Base-by-base conservation (phyloP, 2,888 invertebrate genomes). In the Adela reaumurella region DNA sequence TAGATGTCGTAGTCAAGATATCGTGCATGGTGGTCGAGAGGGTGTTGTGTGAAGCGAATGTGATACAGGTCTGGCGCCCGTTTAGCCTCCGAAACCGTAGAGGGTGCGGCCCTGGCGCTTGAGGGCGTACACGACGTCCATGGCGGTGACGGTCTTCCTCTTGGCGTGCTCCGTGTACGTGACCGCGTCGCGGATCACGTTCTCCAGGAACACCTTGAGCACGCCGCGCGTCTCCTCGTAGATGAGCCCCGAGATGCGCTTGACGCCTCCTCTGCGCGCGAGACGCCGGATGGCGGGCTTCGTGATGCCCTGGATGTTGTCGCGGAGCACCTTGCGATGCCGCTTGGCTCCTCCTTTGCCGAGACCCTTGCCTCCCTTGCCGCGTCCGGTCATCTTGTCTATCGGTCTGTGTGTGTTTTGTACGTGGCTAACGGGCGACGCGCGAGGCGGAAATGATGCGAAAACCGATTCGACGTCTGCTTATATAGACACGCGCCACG, bases 131-230 rank as follows among this genome's bases (percentile, higher is more conserved):
- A 89, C 87, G n/a, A 89, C 87, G 58, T 89, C 88, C 87, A 89
- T 88, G 52, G 88, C 87, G 2, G 87, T 89, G 46, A 89, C 88
- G 14, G 88, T 89, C 73, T 90, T 89, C 57, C 88, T 76, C 68
- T 89, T 89, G 55, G 88, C 88, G 63, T 89, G 88, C 64, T 89
- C 88, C 20, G 87, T 88, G 69, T 87, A 88, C 45, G 86, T 87
- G n/a, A n/a, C n/a, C n/a, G n/a, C n/a, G n/a, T n/a, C n/a, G n/a
- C n/a, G n/a, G n/a, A n/a, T n/a, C n/a, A n/a, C n/a, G n/a, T n/a
- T n/a, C n/a, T n/a, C n/a, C n/a, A n/a, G 77, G 64, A 89, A 90
- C 1, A 87, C 86, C 64, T 88, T 87, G 42, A 87, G 65, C 0
- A 86, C 86, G 53, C 85, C 85, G 46, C 86, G 81, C n/a, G n/a